Evolutionary conservation across 2,888 invertebrate species (phyloP).

Genomic region (Oscheius myriophilus): DNA sequence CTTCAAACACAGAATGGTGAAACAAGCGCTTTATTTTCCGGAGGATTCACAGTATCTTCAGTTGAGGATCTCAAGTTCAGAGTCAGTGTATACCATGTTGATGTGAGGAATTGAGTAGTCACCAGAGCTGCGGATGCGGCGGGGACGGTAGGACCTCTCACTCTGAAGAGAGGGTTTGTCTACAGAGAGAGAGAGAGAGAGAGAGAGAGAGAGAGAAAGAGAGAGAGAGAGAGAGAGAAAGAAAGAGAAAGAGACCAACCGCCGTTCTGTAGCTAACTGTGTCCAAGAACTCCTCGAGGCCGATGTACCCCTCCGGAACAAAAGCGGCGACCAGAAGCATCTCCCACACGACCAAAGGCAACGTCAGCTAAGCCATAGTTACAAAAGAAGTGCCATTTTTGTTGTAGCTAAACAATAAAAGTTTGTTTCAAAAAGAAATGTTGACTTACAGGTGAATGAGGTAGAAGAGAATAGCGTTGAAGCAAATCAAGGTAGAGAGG

Average conservation of each 20-base stretch:
- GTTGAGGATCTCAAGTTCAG: too few relatives aligned
- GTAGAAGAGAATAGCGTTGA: constrained; percentile 11
- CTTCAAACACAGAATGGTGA: too few relatives aligned
- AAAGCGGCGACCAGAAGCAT: constrained; percentile 10
- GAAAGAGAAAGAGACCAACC: constrained; percentile 1
- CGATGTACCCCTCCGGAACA: constrained; percentile 10
- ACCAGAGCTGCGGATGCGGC: neutral
- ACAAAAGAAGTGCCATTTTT: neutral
- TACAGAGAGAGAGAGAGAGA: neutral
- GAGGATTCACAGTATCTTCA: too few relatives aligned
- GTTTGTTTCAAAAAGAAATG: neutral
- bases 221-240: neutral
- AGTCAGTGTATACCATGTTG: too few relatives aligned
- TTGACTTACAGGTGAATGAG: constrained; percentile 5
- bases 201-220: neutral
- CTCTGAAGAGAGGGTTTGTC: neutral
- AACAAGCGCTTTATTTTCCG: too few relatives aligned
- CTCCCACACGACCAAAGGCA: constrained; percentile 16
- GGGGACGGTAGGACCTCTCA: neutral
- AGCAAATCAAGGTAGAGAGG: neutral
- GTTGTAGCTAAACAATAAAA: neutral
- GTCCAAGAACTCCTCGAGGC: too few relatives aligned
- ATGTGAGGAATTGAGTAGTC: too few relatives aligned
- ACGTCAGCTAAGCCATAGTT: neutral
- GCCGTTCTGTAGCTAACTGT: neutral